Percentiles rank a stretch among this genome's conserved stretches.
Conservation (phyloP, 2,113 vertebrate genomes). For the Ameiurus melas region DNA sequence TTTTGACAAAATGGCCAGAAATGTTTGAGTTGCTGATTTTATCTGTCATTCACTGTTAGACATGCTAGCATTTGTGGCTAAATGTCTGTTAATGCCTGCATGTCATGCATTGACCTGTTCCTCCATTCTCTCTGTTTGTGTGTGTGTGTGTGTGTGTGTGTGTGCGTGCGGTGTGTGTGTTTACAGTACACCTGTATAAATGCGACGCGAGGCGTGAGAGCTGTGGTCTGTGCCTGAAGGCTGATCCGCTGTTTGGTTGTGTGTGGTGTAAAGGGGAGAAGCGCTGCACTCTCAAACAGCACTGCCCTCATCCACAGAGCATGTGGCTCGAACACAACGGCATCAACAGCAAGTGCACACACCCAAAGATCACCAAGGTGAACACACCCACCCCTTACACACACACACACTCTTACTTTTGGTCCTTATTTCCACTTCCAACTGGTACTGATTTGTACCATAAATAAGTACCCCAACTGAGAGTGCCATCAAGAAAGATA, state of each 20-base stretch:
- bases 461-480: background rate
- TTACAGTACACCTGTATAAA: conserved; percentile 93
- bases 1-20: background rate
- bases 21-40: background rate
- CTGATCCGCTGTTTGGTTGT: conserved; percentile 89
- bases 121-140: background rate
- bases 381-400: conserved; percentile 52
- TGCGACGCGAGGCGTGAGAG: conserved; percentile 92
- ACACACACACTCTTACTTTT: background rate
- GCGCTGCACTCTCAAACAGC: conserved; percentile 92
- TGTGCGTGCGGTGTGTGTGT: background rate
- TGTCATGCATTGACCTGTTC: background rate
- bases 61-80: background rate
- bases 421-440: background rate
- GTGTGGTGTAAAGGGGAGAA: conserved; percentile 92
- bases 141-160: background rate
- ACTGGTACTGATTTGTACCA: background rate
- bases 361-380: conserved; percentile 96
- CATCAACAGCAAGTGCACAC: conserved; percentile 91
- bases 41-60: background rate
- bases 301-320: conserved; percentile 86
- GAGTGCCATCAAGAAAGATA: background rate
- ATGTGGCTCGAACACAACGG: conserved; percentile 89
- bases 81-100: background rate
- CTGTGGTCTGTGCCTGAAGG: conserved; percentile 96